Evolutionary conservation across 2,888 invertebrate genomes (phyloP), one percentile per base, ranked within the genome.

Genomic region (Deroplatys truncata): DNA sequence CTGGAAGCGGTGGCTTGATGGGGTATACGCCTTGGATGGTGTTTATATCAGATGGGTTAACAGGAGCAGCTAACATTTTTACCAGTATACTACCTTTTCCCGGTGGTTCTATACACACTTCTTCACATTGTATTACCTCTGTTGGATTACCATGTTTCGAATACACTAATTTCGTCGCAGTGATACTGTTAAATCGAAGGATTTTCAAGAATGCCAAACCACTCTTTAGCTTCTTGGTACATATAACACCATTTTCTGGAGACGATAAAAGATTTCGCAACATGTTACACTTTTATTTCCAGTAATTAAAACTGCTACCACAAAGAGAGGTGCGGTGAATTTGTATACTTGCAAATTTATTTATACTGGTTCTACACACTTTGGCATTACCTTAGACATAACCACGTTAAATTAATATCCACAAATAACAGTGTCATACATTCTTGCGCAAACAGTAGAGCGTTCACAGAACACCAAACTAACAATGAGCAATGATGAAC

Each of bases 1-100:
- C 97, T 4, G 99, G 99, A n/a, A 99, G 94, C 86, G 94, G 91
- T 0, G 98, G 97, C 92, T 96, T 97, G 8, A 97, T 95, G 0
- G 97, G 97, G 93, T 97, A 97, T 92, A 94, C 94, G 2, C 99
- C 99, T 95, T 99, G 98, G 92, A 99, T 98, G 85, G 98, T 98
- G 93, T 99, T 99, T 89, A 99, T 98, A 93, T 99, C 99, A 0
- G 99, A 98, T 8, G 99, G 99, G 94, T 99, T 99, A 15, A 99
- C 96, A 0, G 99, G 98, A 0, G 99, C 96, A 56, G 98, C 97
- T 85, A 98, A 92, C 96, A 98, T 97, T 93, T 96, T 96, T 0
- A 99, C 96, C 35, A 97, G 93, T 3, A 98, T 96, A 90, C 94
- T 93, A 90, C 95, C 94, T 0, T 95, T 94, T 16, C 94, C 93